These are phyloP conservation scores for Cheumatopsyche charites DNA, from an alignment of 1,140 invertebrate species.

Conservation along the genomic window DNA sequence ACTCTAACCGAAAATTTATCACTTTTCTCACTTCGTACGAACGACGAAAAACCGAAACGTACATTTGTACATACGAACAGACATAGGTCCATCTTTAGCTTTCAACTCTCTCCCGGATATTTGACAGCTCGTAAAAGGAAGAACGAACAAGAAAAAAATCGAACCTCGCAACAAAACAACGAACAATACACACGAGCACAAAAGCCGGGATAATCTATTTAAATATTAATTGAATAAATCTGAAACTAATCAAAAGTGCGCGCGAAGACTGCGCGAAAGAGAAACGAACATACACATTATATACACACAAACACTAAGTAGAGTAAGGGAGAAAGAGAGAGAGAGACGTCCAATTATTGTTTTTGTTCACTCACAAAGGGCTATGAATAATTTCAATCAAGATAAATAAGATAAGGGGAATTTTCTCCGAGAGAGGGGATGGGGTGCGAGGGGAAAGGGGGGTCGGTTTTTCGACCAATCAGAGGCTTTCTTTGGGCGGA, in stretches of 20 bases:
- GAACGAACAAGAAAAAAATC: neutral
- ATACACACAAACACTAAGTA: no score
- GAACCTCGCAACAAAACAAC: neutral
- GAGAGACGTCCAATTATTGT: slow-evolving; percentile 35
- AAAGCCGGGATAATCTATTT: slow-evolving; percentile 25
- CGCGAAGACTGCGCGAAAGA: slow-evolving; percentile 2
- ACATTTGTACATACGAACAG: no score
- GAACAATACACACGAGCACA: no score
- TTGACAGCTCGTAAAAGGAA: neutral
- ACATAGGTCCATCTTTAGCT: no score
- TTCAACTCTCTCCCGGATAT: no score
- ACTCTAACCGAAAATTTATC: no score
- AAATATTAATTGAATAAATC: slow-evolving; percentile 41
- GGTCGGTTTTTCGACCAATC: slow-evolving; percentile 22
- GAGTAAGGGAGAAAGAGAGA: neutral
- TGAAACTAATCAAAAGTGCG: slow-evolving; percentile 38
- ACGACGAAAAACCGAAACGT: no score
- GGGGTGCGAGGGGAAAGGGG: slow-evolving; percentile 4
- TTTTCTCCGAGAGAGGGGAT: slow-evolving; percentile 23
- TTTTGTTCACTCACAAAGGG: slow-evolving; percentile 46
- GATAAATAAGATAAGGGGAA: slow-evolving; percentile 48
- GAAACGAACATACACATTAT: no score
- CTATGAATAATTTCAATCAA: slow-evolving; percentile 49
- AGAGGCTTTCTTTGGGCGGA: neutral
- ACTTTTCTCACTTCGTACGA: no score